Evolutionary conservation across 2,797 vertebrate genomes (phyloP).

Genomic region (Diceros bicornis): DNA sequence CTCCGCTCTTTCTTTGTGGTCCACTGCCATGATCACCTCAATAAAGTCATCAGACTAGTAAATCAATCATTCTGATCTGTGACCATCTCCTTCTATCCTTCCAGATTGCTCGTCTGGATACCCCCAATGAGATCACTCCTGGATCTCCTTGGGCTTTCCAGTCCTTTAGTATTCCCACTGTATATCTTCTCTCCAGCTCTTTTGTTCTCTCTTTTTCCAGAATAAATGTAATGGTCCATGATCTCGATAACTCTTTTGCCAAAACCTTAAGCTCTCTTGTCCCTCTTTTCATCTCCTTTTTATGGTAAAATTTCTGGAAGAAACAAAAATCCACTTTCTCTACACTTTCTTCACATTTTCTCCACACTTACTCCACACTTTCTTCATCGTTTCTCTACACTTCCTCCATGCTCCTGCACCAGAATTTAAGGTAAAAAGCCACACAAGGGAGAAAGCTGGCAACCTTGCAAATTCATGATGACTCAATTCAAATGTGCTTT

Average conservation of each 20-base stretch:
- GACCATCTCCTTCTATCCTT: not conserved
- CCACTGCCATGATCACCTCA: not conserved
- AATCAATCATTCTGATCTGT: not conserved
- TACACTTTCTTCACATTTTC: not conserved
- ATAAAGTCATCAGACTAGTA: not conserved
- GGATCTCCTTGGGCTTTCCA: fast-evolving
- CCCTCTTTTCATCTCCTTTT: not conserved
- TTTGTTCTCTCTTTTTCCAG: not conserved
- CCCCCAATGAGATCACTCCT: fast-evolving
- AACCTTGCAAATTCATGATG: not conserved
- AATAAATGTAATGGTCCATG: not conserved
- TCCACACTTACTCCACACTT: not conserved
- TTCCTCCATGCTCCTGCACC: not conserved
- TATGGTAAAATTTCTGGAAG: not conserved
- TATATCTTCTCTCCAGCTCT: not conserved
- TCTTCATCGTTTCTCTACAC: not conserved
- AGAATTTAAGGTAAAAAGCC: not conserved
- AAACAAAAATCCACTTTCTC: not conserved
- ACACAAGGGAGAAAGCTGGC: not conserved
- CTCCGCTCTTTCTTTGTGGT: not conserved
- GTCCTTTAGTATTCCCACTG: not conserved
- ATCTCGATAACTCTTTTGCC: not conserved
- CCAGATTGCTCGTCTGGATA: not conserved
- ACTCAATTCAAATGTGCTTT: not conserved
- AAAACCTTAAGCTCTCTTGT: not conserved